Evolutionary conservation across 2,797 vertebrate species (phyloP).

Genomic region (Adrianichthys oophorus): DNA sequence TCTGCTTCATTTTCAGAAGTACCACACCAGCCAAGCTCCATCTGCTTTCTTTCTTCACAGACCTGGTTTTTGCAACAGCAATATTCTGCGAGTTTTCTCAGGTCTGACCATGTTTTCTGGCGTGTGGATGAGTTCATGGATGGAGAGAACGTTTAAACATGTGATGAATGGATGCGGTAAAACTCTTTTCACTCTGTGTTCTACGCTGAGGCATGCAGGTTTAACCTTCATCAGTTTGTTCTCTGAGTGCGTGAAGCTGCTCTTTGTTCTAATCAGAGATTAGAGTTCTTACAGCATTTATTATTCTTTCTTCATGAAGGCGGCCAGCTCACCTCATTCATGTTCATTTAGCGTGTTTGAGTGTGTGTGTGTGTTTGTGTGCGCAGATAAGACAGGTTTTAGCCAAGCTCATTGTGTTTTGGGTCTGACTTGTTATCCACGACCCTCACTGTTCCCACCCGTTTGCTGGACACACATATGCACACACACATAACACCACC

Average conservation of each 20-base stretch:
- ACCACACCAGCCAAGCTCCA: no score
- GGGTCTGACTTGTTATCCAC: conserved; percentile 59
- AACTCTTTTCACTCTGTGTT: background rate
- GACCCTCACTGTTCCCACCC: conserved; percentile 55
- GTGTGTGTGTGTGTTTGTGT: conserved; percentile 18
- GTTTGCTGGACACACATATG: conserved; percentile 22
- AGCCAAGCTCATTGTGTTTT: conserved; percentile 59
- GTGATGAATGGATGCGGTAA: background rate
- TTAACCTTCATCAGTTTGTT: background rate
- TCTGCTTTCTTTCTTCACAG: no score
- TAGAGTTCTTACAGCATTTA: conserved; percentile 9
- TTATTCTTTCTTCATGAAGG: conserved; percentile 12
- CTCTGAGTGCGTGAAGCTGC: background rate
- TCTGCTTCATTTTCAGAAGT: no score
- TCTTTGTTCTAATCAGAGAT: background rate
- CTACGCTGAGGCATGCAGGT: no score
- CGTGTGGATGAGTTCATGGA: no score
- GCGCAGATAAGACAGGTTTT: conserved; percentile 54
- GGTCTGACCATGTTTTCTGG: no score
- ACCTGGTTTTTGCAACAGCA: no score
- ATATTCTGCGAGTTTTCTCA: no score
- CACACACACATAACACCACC: conserved; percentile 19
- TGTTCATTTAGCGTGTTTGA: conserved; percentile 7
- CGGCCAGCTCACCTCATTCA: conserved; percentile 26
- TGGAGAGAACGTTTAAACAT: no score